Conservation (phyloP, 2,113 vertebrate genomes). For the Poeciliopsis turrubarensis region DNA sequence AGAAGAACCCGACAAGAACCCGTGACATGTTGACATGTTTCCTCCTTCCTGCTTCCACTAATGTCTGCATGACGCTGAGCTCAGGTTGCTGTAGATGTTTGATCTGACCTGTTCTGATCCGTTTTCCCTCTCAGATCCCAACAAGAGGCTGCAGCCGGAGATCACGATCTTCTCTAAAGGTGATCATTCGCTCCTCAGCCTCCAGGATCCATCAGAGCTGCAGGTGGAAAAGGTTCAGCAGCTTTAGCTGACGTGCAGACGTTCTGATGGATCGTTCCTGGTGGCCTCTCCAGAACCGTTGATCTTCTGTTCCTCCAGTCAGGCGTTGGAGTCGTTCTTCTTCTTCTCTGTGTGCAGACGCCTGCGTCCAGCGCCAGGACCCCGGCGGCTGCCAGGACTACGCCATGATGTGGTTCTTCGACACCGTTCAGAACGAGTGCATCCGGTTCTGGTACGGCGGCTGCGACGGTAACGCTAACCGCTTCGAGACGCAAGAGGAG, state of each 20-base stretch:
- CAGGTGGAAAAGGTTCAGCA: not conserved
- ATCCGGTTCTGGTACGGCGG: conserved; percentile 85
- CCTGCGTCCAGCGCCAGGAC: conserved; percentile 71
- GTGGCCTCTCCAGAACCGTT: too few relatives aligned
- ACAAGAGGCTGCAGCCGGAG: not conserved
- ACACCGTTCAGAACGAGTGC: conserved; percentile 71
- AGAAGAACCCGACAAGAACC: too few relatives aligned
- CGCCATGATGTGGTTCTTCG: conserved; percentile 82
- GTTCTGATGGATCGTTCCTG: too few relatives aligned
- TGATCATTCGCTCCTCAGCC: conserved; percentile 19
- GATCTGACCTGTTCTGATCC: not conserved
- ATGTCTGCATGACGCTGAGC: not conserved
- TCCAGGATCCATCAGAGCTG: not conserved
- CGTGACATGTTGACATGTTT: not conserved
- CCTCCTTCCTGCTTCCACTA: not conserved
- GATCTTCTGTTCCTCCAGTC: too few relatives aligned
- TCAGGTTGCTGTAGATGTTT: not conserved
- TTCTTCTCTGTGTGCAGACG: conserved; percentile 55
- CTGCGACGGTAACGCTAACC: conserved; percentile 84
- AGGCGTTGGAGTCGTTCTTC: too few relatives aligned
- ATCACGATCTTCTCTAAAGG: conserved; percentile 30
- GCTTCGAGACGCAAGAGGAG: conserved; percentile 79
- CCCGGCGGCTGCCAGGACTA: conserved; percentile 79
- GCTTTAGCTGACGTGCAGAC: too few relatives aligned
- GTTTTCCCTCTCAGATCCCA: conserved; percentile 20